A percentile compares a stretch with the other conserved stretches of the same genome.
Conservation (phyloP, 2,797 vertebrate species). For the Paramormyrops hopkinsi region DNA sequence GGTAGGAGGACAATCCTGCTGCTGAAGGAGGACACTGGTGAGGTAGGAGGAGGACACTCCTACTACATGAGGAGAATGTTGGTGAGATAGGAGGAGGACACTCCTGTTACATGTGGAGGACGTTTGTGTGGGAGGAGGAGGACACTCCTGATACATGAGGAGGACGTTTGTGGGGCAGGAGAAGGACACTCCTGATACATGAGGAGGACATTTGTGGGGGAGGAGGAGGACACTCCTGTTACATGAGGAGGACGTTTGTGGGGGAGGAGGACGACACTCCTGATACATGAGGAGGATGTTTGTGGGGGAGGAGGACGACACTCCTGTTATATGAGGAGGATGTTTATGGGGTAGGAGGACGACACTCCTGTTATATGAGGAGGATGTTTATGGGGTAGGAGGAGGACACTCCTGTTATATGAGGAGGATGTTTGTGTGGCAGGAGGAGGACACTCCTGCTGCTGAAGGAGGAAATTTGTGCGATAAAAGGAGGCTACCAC, state of each 20-base stretch:
- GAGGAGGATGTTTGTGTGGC: neutral
- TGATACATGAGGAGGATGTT: neutral
- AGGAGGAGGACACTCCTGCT: too few species aligned
- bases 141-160: neutral
- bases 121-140: neutral
- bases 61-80: neutral
- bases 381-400: neutral
- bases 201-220: neutral
- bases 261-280: neutral
- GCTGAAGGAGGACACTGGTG: neutral
- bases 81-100: neutral
- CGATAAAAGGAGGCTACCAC: too few species aligned
- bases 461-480: too few species aligned
- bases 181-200: neutral
- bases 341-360: neutral
- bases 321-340: neutral
- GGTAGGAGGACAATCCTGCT: neutral
- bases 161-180: neutral
- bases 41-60: neutral
- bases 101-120: neutral
- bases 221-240: neutral
- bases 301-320: neutral
- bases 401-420: neutral
- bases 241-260: neutral
- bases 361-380: neutral